Percentiles rank a stretch among this genome's conserved stretches.
These are phyloP conservation scores for Leptocoma aspasia DNA, from an alignment of 2,113 vertebrate genomes.

Conservation along the genomic window DNA sequence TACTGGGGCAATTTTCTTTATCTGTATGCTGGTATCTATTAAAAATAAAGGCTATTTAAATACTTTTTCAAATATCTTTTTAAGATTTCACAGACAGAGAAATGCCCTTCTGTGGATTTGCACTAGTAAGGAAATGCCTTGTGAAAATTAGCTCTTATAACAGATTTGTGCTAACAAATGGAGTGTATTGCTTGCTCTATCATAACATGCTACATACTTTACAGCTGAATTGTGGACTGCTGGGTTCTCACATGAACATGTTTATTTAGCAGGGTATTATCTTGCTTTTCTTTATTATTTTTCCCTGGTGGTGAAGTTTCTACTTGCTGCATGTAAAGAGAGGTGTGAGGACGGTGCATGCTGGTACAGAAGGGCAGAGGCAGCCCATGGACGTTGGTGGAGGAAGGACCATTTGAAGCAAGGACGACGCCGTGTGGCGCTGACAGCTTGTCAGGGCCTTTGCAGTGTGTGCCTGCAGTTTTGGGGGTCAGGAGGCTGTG, in stretches of 20 bases:
- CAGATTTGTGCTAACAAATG: neutral
- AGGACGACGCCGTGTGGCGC: fast-evolving
- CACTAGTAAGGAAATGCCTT: neutral
- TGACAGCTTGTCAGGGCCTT: neutral
- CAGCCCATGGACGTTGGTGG: neutral
- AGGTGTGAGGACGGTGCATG: fast-evolving
- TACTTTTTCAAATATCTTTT: neutral
- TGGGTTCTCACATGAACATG: neutral
- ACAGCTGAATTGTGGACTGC: neutral
- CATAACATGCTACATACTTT: neutral
- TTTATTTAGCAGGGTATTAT: neutral
- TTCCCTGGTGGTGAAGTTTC: neutral
- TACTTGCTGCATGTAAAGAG: fast-evolving
- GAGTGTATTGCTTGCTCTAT: neutral
- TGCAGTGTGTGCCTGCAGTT: neutral
- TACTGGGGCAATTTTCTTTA: neutral
- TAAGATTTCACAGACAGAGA: neutral
- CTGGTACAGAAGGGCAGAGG: neutral
- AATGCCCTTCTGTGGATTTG: neutral
- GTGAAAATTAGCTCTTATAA: neutral
- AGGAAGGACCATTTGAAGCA: neutral
- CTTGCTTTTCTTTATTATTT: neutral
- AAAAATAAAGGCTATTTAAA: constrained; percentile 14
- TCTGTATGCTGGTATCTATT: neutral
- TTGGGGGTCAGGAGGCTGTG: neutral